Percentiles rank a stretch among this genome's conserved stretches.
Conservation (phyloP, 2,888 invertebrate genomes). For the Polymixis flavicincta region DNA sequence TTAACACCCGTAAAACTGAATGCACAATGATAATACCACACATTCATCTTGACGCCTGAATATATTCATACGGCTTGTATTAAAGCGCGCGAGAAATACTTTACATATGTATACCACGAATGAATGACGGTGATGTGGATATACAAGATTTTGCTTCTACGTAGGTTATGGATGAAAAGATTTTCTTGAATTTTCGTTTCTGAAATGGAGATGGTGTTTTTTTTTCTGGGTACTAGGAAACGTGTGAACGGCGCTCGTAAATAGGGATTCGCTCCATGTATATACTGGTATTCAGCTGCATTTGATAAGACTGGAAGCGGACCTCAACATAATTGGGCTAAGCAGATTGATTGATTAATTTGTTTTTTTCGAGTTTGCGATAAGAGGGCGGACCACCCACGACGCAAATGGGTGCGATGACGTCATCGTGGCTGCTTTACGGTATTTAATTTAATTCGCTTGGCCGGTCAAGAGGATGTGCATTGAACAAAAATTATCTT, state of each 20-base stretch:
- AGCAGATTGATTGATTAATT: too few relatives aligned
- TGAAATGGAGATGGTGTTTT: neutral
- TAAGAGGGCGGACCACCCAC: too few relatives aligned
- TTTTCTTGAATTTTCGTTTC: slow-evolving; percentile 15
- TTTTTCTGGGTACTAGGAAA: neutral
- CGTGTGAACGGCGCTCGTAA: neutral
- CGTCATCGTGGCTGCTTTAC: too few relatives aligned
- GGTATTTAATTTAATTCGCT: too few relatives aligned
- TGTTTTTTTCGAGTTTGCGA: too few relatives aligned
- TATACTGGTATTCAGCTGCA: too few relatives aligned
- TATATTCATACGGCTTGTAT: slow-evolving; percentile 67
- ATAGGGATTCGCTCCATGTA: too few relatives aligned
- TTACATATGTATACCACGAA: slow-evolving; percentile 56
- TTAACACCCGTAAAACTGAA: slow-evolving; percentile 72
- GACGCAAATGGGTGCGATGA: too few relatives aligned
- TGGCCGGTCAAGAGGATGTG: too few relatives aligned
- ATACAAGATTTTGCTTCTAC: slow-evolving; percentile 56
- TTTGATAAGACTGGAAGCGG: too few relatives aligned
- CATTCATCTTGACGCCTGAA: slow-evolving; percentile 61
- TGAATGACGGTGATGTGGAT: slow-evolving; percentile 50
- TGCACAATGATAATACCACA: slow-evolving; percentile 63
- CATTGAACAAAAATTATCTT: neutral
- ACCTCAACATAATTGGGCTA: too few relatives aligned
- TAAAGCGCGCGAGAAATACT: slow-evolving; percentile 49
- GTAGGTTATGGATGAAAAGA: slow-evolving; percentile 19